Evolutionary conservation across 2,113 vertebrate species (phyloP), one percentile per base, ranked within the genome.

Genomic region (Strix uralensis): DNA sequence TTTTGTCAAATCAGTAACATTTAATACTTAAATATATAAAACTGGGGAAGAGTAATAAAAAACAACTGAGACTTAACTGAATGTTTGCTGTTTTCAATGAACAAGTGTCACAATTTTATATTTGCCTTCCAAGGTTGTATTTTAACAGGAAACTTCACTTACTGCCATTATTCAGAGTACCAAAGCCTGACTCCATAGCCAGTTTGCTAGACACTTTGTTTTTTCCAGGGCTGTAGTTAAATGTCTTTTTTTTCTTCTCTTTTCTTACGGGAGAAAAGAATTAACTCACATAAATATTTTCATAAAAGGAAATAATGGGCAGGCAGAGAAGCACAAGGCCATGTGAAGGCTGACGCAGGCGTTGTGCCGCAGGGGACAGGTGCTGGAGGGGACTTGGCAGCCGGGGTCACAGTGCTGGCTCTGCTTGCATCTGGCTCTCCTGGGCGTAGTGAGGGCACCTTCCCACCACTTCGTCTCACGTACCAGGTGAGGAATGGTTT

Each of bases 391-490:
- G 9, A 17, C 25, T 20, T 22, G 10, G 34, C 34, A 49, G 15
- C 7, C 3, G 30, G 40, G 9, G 12, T 27, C 49, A 32, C 21
- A 8, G 69, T 3, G 3, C 5, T 40, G 61, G 42, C 42, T 40
- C 17, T 29, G 70, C 22, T 10, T 3, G 1, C 7, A 16, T 30
- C 72, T 17, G 62, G 26, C 21, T 79, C 46, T 61, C 21, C 38
- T 4, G 15, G 47, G 23, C 3, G 4, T 9, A 38, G 27, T 4
- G 3, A 46, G 55, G 27, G 47, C 9, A 3, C 15, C 38, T 52
- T 57, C 29, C 20, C 27, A 30, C 25, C 1, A 2, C 55, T 21
- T 26, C 47, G 18, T 15, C 12, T 4, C 40, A 25, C 0, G 0
- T 16, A 49, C 3, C 42, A 36, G n/a, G 32, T 30, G 42, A 65